phyloP scores from a whole-genome alignment of 2,888 invertebrate species.

The Vannuccia rotundouncinata region DNA sequence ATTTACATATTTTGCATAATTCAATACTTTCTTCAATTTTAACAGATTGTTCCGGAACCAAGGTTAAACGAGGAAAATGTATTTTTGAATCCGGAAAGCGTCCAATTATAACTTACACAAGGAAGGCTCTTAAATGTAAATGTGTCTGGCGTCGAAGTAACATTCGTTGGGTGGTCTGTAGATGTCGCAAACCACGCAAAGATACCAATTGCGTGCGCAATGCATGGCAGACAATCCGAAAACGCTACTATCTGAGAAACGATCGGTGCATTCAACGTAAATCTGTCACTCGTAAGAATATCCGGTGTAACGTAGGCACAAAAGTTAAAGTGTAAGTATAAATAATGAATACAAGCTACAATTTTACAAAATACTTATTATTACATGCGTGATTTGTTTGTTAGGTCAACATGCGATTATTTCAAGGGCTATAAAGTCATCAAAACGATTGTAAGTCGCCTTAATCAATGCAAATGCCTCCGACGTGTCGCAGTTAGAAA shows the following conservation, averaged over 20 bases:
- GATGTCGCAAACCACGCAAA: constrained; percentile 10
- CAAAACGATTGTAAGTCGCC: not conserved
- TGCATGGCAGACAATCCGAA: not conserved
- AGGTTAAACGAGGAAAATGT: constrained; percentile 28
- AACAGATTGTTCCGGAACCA: constrained; percentile 28
- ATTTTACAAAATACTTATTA: not conserved
- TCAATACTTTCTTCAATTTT: too few species aligned
- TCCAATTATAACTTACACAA: constrained; percentile 9
- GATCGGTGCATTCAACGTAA: constrained; percentile 24
- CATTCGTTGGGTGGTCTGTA: constrained; percentile 5
- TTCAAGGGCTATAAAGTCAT: constrained; percentile 30
- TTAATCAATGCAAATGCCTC: constrained; percentile 24
- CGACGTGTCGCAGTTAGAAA: not conserved
- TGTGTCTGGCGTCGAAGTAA: constrained; percentile 27
- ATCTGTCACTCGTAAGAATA: not conserved
- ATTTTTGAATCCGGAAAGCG: constrained; percentile 8
- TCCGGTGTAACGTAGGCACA: constrained; percentile 11
- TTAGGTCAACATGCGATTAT: constrained; percentile 23
- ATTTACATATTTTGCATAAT: not conserved
- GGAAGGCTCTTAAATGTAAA: not conserved
- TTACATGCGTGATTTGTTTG: not conserved
- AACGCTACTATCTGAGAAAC: not conserved
- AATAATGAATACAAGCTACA: too few species aligned
- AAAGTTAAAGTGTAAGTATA: constrained; percentile 31
- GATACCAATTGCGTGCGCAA: not conserved